A percentile compares a stretch with the other conserved stretches of the same genome.
Conservation (phyloP, 1,140 invertebrate species). For the Drosophila littoralis region DNA sequence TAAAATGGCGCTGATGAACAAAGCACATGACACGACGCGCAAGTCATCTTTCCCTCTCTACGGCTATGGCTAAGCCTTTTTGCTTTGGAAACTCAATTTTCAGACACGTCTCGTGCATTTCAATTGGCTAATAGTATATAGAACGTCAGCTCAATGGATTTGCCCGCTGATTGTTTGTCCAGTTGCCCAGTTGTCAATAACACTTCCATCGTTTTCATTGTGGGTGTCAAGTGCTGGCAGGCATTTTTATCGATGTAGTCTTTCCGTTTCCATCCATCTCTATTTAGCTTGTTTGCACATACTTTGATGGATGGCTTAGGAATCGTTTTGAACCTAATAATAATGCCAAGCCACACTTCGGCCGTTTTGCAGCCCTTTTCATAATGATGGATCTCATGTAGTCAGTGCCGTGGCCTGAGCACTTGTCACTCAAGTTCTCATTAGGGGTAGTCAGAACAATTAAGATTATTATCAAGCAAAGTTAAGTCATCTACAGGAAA, state of each 20-base stretch:
- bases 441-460: slow-evolving; percentile 1
- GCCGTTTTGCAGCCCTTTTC: slow-evolving; percentile 19
- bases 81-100: slow-evolving; percentile 8
- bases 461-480: neutral
- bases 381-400: slow-evolving; percentile 6
- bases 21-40: slow-evolving; percentile 11
- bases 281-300: slow-evolving; percentile 26
- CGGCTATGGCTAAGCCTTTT: neutral
- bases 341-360: slow-evolving; percentile 25
- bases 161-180: slow-evolving; percentile 36
- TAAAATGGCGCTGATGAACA: neutral
- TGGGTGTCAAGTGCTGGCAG: slow-evolving; percentile 56
- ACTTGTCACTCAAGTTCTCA: slow-evolving; percentile 20
- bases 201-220: slow-evolving; percentile 40
- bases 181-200: slow-evolving; percentile 28
- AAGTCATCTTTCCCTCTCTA: neutral
- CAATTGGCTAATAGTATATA: slow-evolving; percentile 49
- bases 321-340: slow-evolving; percentile 45
- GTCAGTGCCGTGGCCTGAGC: neutral
- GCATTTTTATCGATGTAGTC: slow-evolving; percentile 46
- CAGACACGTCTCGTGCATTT: slow-evolving; percentile 43
- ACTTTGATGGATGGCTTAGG: slow-evolving; percentile 59
- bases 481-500: too few relatives aligned
- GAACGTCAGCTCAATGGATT: slow-evolving; percentile 51
- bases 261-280: slow-evolving; percentile 9